These are phyloP conservation scores for Oncorhynchus keta DNA, from an alignment of 2,113 vertebrate genomes.

Conservation along the genomic window DNA sequence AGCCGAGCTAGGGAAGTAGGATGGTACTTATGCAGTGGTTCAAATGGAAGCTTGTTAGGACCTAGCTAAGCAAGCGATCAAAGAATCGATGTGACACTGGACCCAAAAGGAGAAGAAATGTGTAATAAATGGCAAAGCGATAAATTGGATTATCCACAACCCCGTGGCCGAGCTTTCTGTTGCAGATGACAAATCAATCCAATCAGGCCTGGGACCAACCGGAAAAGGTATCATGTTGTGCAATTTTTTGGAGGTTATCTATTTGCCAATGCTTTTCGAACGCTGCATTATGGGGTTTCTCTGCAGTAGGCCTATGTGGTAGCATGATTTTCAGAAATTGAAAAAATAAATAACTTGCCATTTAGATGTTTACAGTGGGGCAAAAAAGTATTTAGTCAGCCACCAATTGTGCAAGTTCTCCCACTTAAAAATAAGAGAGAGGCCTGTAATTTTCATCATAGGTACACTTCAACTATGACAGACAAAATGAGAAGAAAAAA, in stretches of 20 bases:
- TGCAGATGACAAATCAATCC: conserved; percentile 71
- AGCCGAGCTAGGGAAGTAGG: conserved; percentile 67
- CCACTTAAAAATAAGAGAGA: no score
- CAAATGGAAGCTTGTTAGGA: conserved; percentile 74
- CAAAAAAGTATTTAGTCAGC: no score
- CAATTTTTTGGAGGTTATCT: conserved; percentile 4
- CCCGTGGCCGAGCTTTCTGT: conserved; percentile 64
- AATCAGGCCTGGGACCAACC: conserved; percentile 56
- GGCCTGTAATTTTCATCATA: no score
- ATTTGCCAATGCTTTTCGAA: not conserved
- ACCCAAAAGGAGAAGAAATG: conserved; percentile 74
- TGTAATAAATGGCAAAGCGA: conserved; percentile 75
- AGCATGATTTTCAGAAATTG: conserved; percentile 45
- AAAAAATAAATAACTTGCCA: conserved; percentile 67
- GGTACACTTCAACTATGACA: no score
- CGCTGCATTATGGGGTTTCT: conserved; percentile 13
- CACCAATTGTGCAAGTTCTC: no score
- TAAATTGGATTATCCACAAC: conserved; percentile 72
- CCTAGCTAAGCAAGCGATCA: conserved; percentile 76
- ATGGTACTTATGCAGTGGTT: conserved; percentile 72
- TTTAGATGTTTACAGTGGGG: conserved; percentile 53
- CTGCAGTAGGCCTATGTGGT: conserved; percentile 49
- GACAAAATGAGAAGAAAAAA: no score
- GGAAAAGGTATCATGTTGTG: conserved; percentile 28
- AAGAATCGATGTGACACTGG: conserved; percentile 67